Conservation (phyloP, 2,797 vertebrate genomes). For the Triplophysa bombifrons region DNA sequence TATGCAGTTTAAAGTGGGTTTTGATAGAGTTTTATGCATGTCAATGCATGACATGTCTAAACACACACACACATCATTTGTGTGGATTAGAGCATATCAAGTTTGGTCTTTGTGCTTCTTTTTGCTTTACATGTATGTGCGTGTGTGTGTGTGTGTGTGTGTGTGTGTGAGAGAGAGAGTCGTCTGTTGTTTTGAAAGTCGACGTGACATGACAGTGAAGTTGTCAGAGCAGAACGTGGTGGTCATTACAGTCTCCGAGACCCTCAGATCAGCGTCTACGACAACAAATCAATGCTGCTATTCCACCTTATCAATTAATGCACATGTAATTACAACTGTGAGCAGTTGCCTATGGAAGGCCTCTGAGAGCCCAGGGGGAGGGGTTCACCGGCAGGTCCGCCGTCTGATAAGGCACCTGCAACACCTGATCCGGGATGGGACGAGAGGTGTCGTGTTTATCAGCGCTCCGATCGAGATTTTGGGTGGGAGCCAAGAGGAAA, state of each 20-base stretch:
- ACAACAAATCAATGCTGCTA: constrained; percentile 82
- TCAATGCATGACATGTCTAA: not conserved
- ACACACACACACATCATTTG: not conserved
- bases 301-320: constrained; percentile 84
- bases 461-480: constrained; percentile 50
- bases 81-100: constrained; percentile 22
- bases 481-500: constrained; percentile 73
- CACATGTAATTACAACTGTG: constrained; percentile 80
- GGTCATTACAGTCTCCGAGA: constrained; percentile 70
- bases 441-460: constrained; percentile 43
- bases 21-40: not conserved
- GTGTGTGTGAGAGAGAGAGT: not conserved
- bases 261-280: constrained; percentile 57
- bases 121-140: constrained; percentile 3
- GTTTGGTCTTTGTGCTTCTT: not conserved
- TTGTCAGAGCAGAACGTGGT: constrained; percentile 77
- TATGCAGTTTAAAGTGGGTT: not conserved
- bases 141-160: not conserved
- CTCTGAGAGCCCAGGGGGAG: constrained; percentile 3
- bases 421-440: constrained; percentile 49
- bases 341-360: constrained; percentile 70
- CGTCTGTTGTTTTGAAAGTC: constrained; percentile 9
- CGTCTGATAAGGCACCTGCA: constrained; percentile 35
- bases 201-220: constrained; percentile 63
- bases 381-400: constrained; percentile 35